Base-by-base conservation (phyloP, 2,888 invertebrate genomes). In the Nomada lathburiana region DNA sequence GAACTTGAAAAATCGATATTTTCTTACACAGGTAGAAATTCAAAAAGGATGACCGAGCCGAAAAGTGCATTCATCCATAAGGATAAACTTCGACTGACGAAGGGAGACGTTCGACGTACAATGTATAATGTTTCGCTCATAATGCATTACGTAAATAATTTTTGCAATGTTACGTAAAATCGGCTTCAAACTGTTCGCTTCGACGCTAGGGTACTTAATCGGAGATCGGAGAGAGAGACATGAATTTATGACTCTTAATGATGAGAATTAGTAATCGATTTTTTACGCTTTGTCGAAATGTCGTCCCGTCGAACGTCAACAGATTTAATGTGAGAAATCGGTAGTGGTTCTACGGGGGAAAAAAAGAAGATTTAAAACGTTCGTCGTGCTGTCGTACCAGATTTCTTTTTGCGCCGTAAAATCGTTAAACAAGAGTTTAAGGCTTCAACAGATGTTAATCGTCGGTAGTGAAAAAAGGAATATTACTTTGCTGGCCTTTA, bases 111-210 rank as follows among this genome's bases (percentile, higher is more conserved):
- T 60, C 55, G 36, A 55, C 23, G 36, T n/a, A 13, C 60, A 55
- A 70, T 65, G 29, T 50, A 44, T 60, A 50, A 70, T 60, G 42
- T 55, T 50, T 42, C 36, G 26, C 62, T 4, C 52, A 50, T 62
- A 71, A 67, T 59, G 62, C 42, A 50, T 80, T 63, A 52, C 65
- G 55, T 42, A 65, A 62, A 55, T 11, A 29, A 77, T 69, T 69
- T 69, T 69, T 64, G 26, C 13, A 23, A 9, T n/a, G 29, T 77
- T 77, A 59, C 44, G 23, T 59, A 64, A 77, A 62, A 18, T 50
- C 23, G 18, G 18, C 50, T 52, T 52, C 1, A 52, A 50, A 18
- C 9, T 2, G 64, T 16, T 18, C 18, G 29, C 11, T 1, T 42
- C 23, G 23, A 11, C 4, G 11, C 4, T 11, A 16, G 47, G 10